phyloP scores from a whole-genome alignment of 2,113 vertebrate genomes.

The Brienomyrus brachyistius region DNA sequence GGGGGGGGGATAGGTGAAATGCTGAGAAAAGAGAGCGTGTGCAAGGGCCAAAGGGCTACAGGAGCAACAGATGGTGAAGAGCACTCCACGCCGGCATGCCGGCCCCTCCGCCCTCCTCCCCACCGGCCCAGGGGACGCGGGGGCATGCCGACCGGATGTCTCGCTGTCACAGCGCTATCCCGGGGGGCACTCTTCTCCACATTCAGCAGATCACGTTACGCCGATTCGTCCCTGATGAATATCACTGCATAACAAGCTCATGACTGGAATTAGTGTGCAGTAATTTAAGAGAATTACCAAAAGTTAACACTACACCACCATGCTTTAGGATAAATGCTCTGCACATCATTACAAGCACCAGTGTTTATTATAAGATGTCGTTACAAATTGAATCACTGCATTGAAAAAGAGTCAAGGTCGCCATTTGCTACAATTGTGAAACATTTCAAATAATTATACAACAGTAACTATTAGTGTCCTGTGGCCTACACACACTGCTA shows the following conservation, averaged over 20 bases:
- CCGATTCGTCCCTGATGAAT: background rate
- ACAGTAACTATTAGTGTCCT: background rate
- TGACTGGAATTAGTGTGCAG: background rate
- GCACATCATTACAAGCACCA: background rate
- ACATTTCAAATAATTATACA: background rate
- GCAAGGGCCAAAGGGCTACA: background rate
- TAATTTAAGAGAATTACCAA: background rate
- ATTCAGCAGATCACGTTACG: background rate
- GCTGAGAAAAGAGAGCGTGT: background rate
- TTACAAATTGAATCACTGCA: background rate
- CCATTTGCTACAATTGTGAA: background rate
- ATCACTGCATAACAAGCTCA: background rate
- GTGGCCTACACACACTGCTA: background rate
- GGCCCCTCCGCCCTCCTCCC: background rate
- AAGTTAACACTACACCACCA: background rate
- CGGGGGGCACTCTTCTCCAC: background rate
- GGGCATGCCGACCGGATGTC: background rate
- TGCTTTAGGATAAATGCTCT: background rate
- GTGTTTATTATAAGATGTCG: background rate
- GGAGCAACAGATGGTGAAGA: conserved; percentile 6
- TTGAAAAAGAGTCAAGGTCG: background rate
- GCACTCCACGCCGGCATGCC: no score
- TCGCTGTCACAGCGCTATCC: background rate
- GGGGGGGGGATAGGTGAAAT: background rate
- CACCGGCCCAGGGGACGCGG: background rate